Percentiles rank a stretch among this genome's conserved stretches.
Conservation (phyloP, 2,888 invertebrate species). For the Rhamphomyia laevipes region DNA sequence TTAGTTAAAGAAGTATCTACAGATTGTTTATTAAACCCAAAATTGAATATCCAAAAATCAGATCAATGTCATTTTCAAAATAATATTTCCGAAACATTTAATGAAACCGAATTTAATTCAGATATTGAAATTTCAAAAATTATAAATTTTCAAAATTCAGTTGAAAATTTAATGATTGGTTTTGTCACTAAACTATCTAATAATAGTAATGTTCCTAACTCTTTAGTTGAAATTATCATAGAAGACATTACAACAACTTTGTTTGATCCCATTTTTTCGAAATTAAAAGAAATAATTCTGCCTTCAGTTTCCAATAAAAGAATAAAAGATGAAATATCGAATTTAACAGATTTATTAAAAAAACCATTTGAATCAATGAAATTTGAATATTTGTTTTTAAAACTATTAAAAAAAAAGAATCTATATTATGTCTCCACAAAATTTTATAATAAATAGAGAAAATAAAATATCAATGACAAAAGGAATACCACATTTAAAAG, state of each 20-base stretch:
- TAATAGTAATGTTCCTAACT: background rate
- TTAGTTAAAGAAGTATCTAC: background rate
- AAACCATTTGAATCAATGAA: background rate
- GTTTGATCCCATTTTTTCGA: background rate
- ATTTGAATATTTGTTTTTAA: background rate
- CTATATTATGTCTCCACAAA: background rate
- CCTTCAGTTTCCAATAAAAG: background rate
- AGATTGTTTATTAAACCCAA: no score
- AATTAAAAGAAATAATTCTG: background rate
- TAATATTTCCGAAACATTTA: background rate
- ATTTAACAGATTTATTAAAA: background rate
- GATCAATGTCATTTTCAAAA: background rate
- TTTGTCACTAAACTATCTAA: background rate
- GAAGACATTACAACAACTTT: background rate
- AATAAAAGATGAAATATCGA: background rate
- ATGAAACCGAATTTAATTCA: background rate
- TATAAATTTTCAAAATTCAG: background rate
- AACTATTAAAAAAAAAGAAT: background rate
- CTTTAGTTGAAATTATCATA: background rate
- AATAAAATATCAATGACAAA: background rate
- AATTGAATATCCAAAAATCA: no score
- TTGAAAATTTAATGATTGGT: background rate
- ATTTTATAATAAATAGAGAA: background rate
- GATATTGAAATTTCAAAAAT: background rate
- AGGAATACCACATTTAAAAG: background rate